Conservation (phyloP, 2,888 invertebrate genomes). For the Coelinius sp. region DNA sequence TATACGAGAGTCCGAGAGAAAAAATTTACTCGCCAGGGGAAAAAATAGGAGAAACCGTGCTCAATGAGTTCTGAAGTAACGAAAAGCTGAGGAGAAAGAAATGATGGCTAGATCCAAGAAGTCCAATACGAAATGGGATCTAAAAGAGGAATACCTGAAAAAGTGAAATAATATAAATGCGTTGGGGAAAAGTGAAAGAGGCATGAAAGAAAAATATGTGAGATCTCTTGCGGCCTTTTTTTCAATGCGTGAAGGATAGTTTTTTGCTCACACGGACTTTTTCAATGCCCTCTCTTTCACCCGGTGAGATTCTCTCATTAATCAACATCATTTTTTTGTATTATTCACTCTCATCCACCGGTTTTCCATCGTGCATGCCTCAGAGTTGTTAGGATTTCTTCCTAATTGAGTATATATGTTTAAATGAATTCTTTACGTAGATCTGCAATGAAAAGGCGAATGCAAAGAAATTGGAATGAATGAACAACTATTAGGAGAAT, state of each 20-base stretch:
- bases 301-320: not conserved
- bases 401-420: not conserved
- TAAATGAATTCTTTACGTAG: not conserved
- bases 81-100: not conserved
- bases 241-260: not conserved
- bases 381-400: not conserved
- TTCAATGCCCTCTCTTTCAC: not conserved
- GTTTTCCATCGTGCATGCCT: not conserved
- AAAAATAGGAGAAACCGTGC: not conserved
- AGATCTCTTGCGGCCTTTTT: not conserved
- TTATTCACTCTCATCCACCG: not conserved
- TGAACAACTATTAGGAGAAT: too few relatives aligned
- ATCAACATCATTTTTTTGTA: slow-evolving; percentile 7
- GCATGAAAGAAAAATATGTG: not conserved
- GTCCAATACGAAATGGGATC: not conserved
- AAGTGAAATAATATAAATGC: not conserved
- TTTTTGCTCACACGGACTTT: not conserved
- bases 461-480: not conserved
- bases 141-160: not conserved
- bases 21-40: too few relatives aligned
- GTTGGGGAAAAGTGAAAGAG: not conserved
- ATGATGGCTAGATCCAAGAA: not conserved
- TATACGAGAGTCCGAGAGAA: not conserved
- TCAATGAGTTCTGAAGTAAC: not conserved
- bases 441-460: not conserved